phyloP scores from a whole-genome alignment of 2,888 invertebrate species.

The Caradrina kadenii region DNA sequence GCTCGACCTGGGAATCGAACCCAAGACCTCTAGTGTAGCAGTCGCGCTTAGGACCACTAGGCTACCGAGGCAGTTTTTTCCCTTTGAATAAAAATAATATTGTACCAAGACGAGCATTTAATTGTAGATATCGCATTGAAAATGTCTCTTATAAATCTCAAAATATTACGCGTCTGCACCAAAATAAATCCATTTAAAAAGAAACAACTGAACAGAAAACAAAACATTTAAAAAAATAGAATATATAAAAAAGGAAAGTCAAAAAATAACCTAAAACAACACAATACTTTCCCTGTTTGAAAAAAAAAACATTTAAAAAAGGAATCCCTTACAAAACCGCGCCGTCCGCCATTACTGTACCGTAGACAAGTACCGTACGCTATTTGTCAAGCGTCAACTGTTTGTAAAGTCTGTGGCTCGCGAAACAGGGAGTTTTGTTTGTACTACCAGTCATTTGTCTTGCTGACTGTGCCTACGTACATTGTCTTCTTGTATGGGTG shows the following conservation, averaged over 20 bases:
- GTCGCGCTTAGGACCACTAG: too few relatives aligned
- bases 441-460: conserved; percentile 68
- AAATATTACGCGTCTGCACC: too few relatives aligned
- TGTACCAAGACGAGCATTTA: not conserved
- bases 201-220: not conserved
- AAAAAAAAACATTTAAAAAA: conserved; percentile 48
- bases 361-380: conserved; percentile 54
- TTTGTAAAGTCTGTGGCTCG: conserved; percentile 62
- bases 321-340: conserved; percentile 41
- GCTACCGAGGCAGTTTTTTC: too few relatives aligned
- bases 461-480: conserved; percentile 55
- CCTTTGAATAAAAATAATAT: too few relatives aligned
- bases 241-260: not conserved
- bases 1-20: too few relatives aligned
- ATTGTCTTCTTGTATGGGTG: conserved; percentile 10
- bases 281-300: conserved; percentile 18
- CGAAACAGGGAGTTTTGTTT: conserved; percentile 64
- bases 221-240: not conserved
- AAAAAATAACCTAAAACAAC: not conserved
- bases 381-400: conserved; percentile 67
- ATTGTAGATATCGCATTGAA: not conserved
- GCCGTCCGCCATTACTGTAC: conserved; percentile 42
- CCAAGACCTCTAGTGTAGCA: too few relatives aligned
- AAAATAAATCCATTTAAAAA: not conserved
- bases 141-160: too few relatives aligned